Evolutionary conservation across 2,113 vertebrate species (phyloP).

Genomic region (Ciconia boyciana): DNA sequence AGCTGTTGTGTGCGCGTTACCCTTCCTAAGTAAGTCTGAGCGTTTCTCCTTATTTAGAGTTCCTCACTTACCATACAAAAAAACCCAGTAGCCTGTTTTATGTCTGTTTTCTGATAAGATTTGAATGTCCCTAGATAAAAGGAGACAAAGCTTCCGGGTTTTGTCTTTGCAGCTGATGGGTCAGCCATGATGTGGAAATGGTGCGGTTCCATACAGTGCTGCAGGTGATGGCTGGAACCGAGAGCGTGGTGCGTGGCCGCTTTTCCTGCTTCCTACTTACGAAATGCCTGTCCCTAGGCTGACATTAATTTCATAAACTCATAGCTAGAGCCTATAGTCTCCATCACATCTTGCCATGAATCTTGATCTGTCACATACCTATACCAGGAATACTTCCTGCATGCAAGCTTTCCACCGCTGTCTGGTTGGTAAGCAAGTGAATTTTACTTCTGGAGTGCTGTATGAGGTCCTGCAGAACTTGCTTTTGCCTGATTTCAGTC

Average conservation of each 20-base stretch:
- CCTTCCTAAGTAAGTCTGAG: background rate
- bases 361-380: background rate
- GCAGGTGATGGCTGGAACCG: background rate
- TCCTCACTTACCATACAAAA: background rate
- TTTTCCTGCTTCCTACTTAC: background rate
- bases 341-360: rapidly evolving
- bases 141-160: background rate
- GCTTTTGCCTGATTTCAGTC: background rate
- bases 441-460: background rate
- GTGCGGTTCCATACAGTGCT: background rate
- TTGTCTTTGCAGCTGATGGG: background rate
- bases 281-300: background rate
- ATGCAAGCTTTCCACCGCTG: background rate
- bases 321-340: background rate
- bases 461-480: background rate
- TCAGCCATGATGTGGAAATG: rapidly evolving
- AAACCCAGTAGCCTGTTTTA: background rate
- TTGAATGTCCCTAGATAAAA: background rate
- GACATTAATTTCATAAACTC: background rate
- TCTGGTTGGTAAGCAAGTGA: background rate
- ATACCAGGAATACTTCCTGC: background rate
- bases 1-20: background rate
- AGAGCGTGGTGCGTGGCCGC: background rate
- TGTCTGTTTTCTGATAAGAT: background rate
- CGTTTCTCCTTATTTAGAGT: rapidly evolving